A percentile compares a stretch with the other conserved stretches of the same genome.
Evolutionary conservation across 37 sponge, comb jelly and placozoan genomes (phyloP).

Genomic region (Chondrilla cf. caribensis): DNA sequence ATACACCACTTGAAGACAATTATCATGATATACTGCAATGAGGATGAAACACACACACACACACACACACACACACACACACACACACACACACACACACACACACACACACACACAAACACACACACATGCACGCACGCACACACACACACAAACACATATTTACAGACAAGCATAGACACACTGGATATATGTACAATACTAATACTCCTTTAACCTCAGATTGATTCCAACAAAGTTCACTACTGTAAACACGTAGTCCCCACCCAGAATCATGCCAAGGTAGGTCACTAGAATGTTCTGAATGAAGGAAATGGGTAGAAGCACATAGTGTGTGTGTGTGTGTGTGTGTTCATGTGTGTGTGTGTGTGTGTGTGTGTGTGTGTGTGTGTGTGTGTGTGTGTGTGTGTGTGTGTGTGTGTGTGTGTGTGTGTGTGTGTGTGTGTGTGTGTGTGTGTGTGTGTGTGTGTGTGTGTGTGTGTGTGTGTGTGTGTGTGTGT

Average conservation of each 20-base stretch:
- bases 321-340: not conserved
- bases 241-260: constrained; percentile 63
- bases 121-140: constrained; percentile 11
- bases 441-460: too few species aligned
- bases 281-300: constrained; percentile 81
- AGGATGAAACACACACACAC: not conserved
- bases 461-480: too few species aligned
- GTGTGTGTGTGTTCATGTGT: too few species aligned
- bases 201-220: constrained; percentile 35
- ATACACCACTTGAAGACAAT: too few species aligned
- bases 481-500: too few species aligned
- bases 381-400: too few species aligned
- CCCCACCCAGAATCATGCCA: constrained; percentile 81
- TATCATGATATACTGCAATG: not conserved
- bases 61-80: constrained; percentile 4
- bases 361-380: too few species aligned
- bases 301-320: constrained; percentile 26
- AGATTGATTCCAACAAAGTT: constrained; percentile 85
- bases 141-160: not conserved
- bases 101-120: constrained; percentile 9
- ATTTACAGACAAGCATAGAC: constrained; percentile 21
- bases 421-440: too few species aligned
- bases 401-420: too few species aligned
- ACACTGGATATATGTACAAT: not conserved
- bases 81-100: constrained; percentile 28